phyloP scores from a whole-genome alignment of 2,888 invertebrate genomes.

The Drosophila stalkeri region DNA sequence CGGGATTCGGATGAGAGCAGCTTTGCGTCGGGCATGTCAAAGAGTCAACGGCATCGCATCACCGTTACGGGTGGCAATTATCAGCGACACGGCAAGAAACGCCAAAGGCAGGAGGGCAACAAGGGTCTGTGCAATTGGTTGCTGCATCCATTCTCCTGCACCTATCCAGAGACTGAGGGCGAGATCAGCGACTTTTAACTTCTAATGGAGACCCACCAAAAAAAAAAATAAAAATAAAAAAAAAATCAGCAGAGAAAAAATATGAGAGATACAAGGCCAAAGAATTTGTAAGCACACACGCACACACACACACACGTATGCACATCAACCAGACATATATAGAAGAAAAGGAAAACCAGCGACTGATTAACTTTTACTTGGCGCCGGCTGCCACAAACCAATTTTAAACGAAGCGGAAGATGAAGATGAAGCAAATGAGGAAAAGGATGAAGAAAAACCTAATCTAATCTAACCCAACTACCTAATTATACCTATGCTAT shows the following conservation, averaged over 20 bases:
- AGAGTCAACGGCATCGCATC: constrained; percentile 84
- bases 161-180: constrained; percentile 90
- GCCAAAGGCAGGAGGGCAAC: constrained; percentile 88
- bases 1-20: constrained; percentile 95
- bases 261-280: constrained; percentile 62
- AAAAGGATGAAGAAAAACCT: constrained; percentile 35
- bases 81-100: constrained; percentile 83
- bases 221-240: background rate
- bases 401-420: constrained; percentile 39
- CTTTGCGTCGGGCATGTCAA: constrained; percentile 89
- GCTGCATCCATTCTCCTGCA: constrained; percentile 91
- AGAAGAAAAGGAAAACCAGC: constrained; percentile 43
- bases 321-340: constrained; percentile 52
- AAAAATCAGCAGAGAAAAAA: background rate
- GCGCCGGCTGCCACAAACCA: constrained; percentile 66
- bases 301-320: constrained; percentile 26
- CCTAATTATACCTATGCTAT: constrained; percentile 69
- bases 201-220: constrained; percentile 53
- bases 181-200: constrained; percentile 88
- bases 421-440: constrained; percentile 3
- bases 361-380: constrained; percentile 77
- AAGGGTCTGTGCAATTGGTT: constrained; percentile 91
- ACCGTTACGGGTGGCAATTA: constrained; percentile 67
- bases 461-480: constrained; percentile 73
- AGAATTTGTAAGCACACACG: constrained; percentile 23